Conservation (phyloP, 2,113 vertebrate species). For the Hassar affinis region DNA sequence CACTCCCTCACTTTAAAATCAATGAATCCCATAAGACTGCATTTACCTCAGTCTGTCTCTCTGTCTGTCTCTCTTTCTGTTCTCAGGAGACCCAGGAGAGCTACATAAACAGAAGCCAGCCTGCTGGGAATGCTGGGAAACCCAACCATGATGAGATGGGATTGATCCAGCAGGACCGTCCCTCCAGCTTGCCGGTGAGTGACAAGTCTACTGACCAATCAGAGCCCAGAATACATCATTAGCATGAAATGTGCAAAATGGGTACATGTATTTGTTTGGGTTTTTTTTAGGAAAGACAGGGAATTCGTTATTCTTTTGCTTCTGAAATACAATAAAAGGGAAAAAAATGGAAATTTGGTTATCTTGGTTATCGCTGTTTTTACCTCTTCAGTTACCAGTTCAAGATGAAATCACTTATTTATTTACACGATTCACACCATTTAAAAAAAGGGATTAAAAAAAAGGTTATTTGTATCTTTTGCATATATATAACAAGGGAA, state of each 20-base stretch:
- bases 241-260: too few species aligned
- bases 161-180: slow-evolving; percentile 87
- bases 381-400: background rate
- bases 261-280: background rate
- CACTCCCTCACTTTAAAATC: background rate
- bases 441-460: background rate
- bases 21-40: slow-evolving; percentile 1
- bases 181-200: slow-evolving; percentile 96
- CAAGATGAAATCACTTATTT: background rate
- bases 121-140: slow-evolving; percentile 84
- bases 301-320: background rate
- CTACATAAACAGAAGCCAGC: slow-evolving; percentile 82
- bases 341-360: background rate
- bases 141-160: slow-evolving; percentile 87
- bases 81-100: slow-evolving; percentile 79
- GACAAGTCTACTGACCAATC: slow-evolving; percentile 23
- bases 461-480: background rate
- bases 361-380: background rate
- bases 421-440: background rate
- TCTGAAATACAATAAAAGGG: background rate
- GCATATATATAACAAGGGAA: background rate
- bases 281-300: background rate
- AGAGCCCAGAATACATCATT: background rate
- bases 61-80: background rate
- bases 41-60: background rate